A percentile compares a stretch with the other conserved stretches of the same genome.
Evolutionary conservation across 2,113 vertebrate species (phyloP).

Genomic region (Aptenodytes forsteri): DNA sequence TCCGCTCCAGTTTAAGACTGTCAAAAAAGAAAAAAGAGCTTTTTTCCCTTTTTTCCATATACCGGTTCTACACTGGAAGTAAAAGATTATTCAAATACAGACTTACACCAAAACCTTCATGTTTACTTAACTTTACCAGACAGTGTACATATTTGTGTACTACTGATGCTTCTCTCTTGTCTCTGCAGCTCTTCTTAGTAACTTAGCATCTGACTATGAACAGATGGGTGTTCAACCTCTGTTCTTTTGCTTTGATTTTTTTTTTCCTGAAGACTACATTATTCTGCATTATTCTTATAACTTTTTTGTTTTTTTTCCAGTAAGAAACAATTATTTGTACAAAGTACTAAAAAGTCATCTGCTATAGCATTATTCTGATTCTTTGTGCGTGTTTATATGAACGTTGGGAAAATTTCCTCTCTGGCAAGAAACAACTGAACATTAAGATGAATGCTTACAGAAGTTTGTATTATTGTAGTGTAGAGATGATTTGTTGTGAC

Average conservation of each 20-base stretch:
- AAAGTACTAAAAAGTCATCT: neutral
- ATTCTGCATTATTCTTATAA: neutral
- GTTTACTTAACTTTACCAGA: neutral
- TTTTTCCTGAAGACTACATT: neutral
- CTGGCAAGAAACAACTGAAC: neutral
- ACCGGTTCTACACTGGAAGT: neutral
- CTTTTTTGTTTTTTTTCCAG: neutral
- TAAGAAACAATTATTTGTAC: neutral
- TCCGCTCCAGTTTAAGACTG: neutral
- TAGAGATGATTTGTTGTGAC: neutral
- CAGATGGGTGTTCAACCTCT: neutral
- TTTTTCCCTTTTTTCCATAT: neutral
- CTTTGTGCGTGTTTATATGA: neutral
- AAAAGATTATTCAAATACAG: neutral
- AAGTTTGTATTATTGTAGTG: neutral
- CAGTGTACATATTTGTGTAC: neutral
- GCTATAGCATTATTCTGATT: neutral
- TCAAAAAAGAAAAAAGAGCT: neutral
- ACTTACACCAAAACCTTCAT: neutral
- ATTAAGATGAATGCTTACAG: neutral
- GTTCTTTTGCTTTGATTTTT: neutral
- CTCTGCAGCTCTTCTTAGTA: neutral
- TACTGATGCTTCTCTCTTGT: neutral
- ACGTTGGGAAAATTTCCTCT: neutral
- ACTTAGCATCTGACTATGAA: neutral